Conservation (phyloP, 2,113 vertebrate species). For the Oncorhynchus tshawytscha region DNA sequence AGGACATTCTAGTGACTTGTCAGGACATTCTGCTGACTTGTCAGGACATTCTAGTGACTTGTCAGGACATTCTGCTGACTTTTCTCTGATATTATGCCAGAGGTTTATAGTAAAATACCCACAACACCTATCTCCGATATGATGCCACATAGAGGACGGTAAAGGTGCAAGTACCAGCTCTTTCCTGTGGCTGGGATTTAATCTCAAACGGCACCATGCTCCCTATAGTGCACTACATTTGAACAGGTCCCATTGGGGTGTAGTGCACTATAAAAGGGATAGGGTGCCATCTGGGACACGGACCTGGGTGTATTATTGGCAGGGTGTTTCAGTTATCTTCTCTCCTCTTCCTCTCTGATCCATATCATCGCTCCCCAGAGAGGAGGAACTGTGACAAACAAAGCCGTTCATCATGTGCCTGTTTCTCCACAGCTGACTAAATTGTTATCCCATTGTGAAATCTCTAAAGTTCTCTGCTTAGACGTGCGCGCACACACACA, state of each 20-base stretch:
- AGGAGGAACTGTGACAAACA: conserved; percentile 71
- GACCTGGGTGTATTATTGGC: conserved; percentile 21
- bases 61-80: no score
- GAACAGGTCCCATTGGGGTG: no score
- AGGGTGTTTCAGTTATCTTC: conserved; percentile 27
- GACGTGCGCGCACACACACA: neutral
- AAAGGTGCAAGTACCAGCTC: conserved; percentile 36
- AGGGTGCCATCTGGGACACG: neutral
- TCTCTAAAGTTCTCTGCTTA: conserved; percentile 68
- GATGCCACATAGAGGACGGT: conserved; percentile 21
- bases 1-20: no score
- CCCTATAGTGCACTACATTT: no score
- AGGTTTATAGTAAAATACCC: no score
- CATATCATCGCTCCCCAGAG: conserved; percentile 71
- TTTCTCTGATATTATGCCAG: no score
- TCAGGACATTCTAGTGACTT: no score
- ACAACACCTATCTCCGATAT: no score
- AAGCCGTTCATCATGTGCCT: conserved; percentile 69
- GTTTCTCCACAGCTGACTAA: conserved; percentile 62
- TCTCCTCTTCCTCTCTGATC: conserved; percentile 61
- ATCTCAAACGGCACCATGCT: no score
- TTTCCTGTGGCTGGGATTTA: conserved; percentile 31
- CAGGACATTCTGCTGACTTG: no score
- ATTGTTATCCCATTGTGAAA: conserved; percentile 72
- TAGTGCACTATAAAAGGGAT: no score